Conservation (phyloP, 2,888 invertebrate genomes). For the Candidula unifasciata region DNA sequence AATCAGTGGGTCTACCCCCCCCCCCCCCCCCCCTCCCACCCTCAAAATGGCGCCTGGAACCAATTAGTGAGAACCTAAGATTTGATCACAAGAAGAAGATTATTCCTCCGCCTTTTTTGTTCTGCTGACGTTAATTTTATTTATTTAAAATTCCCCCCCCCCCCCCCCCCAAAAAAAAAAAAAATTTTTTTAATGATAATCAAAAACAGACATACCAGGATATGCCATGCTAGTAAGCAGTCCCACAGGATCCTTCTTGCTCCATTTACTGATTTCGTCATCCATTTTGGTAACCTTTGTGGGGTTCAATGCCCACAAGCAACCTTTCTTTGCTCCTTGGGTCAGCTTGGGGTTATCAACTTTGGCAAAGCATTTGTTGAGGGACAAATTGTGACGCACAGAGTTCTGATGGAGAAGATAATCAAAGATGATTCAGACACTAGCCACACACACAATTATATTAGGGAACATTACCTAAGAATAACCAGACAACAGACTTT, state of each 20-base stretch:
- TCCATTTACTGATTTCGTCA: slow-evolving; percentile 98
- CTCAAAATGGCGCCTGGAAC: no score
- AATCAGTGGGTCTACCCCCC: no score
- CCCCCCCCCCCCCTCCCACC: no score
- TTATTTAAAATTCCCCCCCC: no score
- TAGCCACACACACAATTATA: background rate
- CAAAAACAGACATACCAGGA: slow-evolving; percentile 83
- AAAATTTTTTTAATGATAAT: background rate
- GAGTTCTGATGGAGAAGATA: slow-evolving; percentile 83
- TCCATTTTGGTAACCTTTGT: slow-evolving; percentile 97
- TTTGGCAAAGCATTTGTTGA: slow-evolving; percentile 99
- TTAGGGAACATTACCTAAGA: no score
- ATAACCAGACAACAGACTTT: no score
- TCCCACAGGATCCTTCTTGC: slow-evolving; percentile 93
- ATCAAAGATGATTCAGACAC: no score
- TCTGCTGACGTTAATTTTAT: no score
- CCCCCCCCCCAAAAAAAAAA: no score
- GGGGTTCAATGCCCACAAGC: slow-evolving; percentile 98
- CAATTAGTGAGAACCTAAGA: no score
- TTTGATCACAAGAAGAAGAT: no score
- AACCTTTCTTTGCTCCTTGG: slow-evolving; percentile 80
- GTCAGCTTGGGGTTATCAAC: slow-evolving; percentile 91
- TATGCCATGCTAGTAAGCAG: slow-evolving; percentile 95
- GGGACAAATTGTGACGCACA: slow-evolving; percentile 95
- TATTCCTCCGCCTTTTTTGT: no score